These are phyloP conservation scores for Apostichopus japonicus DNA, from an alignment of 35 echinoderm and acorn worm species.

Conservation along the genomic window DNA sequence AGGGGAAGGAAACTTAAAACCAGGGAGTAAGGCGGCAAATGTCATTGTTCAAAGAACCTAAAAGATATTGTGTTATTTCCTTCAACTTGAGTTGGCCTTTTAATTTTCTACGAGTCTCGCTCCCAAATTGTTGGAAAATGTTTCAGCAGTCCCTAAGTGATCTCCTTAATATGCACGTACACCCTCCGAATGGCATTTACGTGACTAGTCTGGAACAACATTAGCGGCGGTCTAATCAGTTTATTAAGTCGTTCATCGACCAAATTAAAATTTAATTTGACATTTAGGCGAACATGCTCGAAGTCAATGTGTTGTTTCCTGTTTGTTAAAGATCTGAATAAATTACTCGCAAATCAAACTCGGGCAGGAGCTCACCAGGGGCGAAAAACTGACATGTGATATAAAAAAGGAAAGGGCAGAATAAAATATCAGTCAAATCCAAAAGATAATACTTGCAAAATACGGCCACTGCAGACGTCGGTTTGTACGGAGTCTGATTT, in stretches of 20 bases:
- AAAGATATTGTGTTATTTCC: too few species aligned
- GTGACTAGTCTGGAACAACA: neutral
- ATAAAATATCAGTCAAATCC: neutral
- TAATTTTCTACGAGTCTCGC: too few species aligned
- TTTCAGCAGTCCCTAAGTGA: too few species aligned
- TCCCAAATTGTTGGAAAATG: too few species aligned
- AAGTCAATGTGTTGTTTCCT: neutral
- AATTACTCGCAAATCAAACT: neutral
- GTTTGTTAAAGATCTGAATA: neutral
- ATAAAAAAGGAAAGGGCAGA: neutral
- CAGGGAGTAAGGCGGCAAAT: too few species aligned
- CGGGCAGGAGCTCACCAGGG: neutral
- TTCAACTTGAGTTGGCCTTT: too few species aligned
- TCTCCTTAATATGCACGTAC: neutral
- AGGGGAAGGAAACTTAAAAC: neutral
- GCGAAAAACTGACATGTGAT: neutral
- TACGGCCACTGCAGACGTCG: too few species aligned
- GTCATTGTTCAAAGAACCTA: too few species aligned
- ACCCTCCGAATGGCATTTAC: neutral
- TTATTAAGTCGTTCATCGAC: neutral
- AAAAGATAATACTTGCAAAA: too few species aligned
- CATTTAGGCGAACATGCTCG: neutral
- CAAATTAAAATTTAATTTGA: neutral
- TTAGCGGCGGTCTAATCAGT: neutral
- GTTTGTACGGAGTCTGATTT: too few species aligned